Base-by-base conservation (phyloP, 1,140 invertebrate species). In the Drosophila persimilis region DNA sequence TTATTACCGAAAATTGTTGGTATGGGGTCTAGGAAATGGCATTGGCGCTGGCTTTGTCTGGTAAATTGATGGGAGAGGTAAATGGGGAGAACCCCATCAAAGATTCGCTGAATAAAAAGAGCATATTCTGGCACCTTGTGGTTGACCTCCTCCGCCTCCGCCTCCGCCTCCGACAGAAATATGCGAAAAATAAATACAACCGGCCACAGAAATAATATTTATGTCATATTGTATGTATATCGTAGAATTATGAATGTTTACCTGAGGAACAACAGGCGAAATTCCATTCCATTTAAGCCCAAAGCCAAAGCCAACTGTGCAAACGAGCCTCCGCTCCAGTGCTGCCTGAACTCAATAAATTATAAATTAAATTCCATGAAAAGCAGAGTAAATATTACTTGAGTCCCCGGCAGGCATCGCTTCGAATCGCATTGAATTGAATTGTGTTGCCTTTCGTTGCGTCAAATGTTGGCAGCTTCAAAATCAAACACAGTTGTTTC, bases 401-500 rank as follows among this genome's bases (percentile, higher is more conserved):
- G 35, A 39, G 35, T 11, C 11, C 11, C 35, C 35, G 11, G 1
- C 35, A 39, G 35, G 35, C 35, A 13, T 39, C 29, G 29, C 29
- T 2, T 9, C 31, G 29, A 1, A 7, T 35, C 31, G 31, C 9
- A 8, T 35, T 20, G 20, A 20, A 20, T 20, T 20, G 20, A 20
- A 20, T 20, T 20, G 20, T 20, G 20, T 20, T 3, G 35, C 35
- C 9, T 39, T 8, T 3, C 57, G 35, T 58, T 35, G 35, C 43
- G 8, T 60, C 67, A 73, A 69, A 77, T 70, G 57, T 60, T 48
- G 69, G 53, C 62, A 84, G 59, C 73, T 75, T 51, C 35, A 35
- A 84, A 74, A 51, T 65, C 56, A 85, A 80, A 76, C 60, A 80
- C 76, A 80, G 67, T 77, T 84, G 77, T 78, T 70, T 64, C 35